phyloP scores from a whole-genome alignment of 2,113 vertebrate species.

The Poeciliopsis occidentalis region DNA sequence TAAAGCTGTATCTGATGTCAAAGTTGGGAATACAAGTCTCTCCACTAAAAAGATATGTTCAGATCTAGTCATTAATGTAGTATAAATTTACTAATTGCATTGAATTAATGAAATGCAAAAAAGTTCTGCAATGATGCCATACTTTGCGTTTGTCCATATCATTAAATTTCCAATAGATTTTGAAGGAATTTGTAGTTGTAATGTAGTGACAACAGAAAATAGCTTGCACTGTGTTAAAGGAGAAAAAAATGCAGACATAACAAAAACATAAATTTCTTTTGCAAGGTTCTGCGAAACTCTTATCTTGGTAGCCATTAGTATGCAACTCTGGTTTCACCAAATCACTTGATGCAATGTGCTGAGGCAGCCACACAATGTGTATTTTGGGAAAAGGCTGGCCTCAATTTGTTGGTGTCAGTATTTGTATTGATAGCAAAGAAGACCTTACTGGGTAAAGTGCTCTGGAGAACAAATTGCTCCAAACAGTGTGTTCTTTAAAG shows the following conservation, averaged over 20 bases:
- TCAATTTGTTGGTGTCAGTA: slow-evolving; percentile 32
- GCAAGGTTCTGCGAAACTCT: too few species aligned
- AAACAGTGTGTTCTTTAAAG: slow-evolving; percentile 41
- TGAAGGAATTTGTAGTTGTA: too few species aligned
- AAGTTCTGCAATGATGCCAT: too few species aligned
- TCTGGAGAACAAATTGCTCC: slow-evolving; percentile 46
- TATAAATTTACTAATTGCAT: neutral
- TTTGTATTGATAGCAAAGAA: slow-evolving; percentile 35
- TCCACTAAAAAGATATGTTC: neutral
- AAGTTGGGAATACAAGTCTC: neutral
- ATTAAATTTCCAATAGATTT: too few species aligned
- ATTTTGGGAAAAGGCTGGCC: slow-evolving; percentile 18
- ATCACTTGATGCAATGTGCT: slow-evolving; percentile 6
- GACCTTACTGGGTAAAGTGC: slow-evolving; percentile 34
- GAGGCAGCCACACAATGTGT: slow-evolving; percentile 3
- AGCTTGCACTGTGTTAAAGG: too few species aligned
- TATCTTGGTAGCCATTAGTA: neutral
- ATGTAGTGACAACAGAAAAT: too few species aligned
- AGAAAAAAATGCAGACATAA: too few species aligned
- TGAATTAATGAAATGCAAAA: neutral
- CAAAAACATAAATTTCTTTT: too few species aligned
- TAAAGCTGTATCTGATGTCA: neutral
- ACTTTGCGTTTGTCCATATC: too few species aligned
- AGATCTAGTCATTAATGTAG: neutral
- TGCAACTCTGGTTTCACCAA: neutral